Evolutionary conservation across 1,140 invertebrate species (phyloP).

Genomic region (Halyomorpha halys): DNA sequence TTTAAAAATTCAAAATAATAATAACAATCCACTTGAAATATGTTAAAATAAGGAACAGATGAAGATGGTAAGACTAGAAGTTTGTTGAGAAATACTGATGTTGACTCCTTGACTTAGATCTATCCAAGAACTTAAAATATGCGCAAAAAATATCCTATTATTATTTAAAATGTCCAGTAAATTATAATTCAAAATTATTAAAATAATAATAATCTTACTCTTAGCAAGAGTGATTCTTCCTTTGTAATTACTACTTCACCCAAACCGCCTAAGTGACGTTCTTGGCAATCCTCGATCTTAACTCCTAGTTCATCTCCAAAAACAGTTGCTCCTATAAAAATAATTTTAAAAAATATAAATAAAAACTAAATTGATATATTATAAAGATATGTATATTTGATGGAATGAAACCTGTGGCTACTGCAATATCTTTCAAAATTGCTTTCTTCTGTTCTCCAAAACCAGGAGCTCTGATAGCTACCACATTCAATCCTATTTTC

Average conservation of each 20-base stretch:
- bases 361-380: neutral
- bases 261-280: constrained; percentile 77
- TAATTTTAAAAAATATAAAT: neutral
- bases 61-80: no score
- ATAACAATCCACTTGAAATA: no score
- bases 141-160: no score
- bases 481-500: constrained; percentile 37
- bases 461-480: constrained; percentile 63
- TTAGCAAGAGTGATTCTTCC: constrained; percentile 92
- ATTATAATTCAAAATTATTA: no score
- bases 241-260: constrained; percentile 96
- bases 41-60: no score
- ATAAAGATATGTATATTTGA: neutral
- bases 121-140: no score
- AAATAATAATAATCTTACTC: constrained; percentile 36
- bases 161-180: no score
- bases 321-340: constrained; percentile 65
- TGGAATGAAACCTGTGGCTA: constrained; percentile 43
- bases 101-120: no score
- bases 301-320: constrained; percentile 96
- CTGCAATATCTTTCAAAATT: constrained; percentile 57
- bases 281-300: constrained; percentile 90
- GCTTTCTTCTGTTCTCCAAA: constrained; percentile 67
- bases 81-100: no score
- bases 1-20: no score